Evolutionary conservation across 2,113 vertebrate genomes (phyloP).

Genomic region (Alligator sinensis): DNA sequence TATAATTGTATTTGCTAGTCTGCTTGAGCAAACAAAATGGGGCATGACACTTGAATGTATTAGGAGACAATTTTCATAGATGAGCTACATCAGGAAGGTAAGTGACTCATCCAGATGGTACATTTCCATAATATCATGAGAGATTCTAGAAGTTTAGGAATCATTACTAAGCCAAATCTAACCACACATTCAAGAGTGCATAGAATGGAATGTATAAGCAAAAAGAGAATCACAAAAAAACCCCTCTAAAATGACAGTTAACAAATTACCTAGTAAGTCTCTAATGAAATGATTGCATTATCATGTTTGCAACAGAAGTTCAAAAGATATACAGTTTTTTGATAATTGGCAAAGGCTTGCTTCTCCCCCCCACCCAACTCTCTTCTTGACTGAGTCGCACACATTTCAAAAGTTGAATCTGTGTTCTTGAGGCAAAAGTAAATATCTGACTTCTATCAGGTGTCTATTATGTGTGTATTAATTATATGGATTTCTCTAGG

Average conservation of each 20-base stretch:
- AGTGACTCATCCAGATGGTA: too few relatives aligned
- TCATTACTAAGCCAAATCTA: too few relatives aligned
- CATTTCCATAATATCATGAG: background rate
- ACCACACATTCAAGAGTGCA: too few relatives aligned
- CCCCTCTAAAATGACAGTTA: background rate
- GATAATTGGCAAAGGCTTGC: background rate
- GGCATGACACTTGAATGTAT: background rate
- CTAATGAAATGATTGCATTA: background rate
- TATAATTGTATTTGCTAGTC: background rate
- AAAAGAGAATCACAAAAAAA: background rate
- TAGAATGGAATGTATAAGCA: background rate
- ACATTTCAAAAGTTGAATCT: background rate
- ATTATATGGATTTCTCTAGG: background rate
- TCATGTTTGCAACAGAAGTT: background rate
- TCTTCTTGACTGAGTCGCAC: background rate
- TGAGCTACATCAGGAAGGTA: background rate
- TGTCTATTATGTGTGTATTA: too few relatives aligned
- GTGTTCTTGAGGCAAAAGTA: background rate
- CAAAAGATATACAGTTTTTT: background rate
- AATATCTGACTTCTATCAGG: background rate
- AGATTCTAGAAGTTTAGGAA: too few relatives aligned
- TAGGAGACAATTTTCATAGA: too few relatives aligned
- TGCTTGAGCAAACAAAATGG: background rate
- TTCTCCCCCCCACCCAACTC: background rate
- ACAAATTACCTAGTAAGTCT: background rate